phyloP scores from a whole-genome alignment of 2,113 vertebrate genomes.

The Synodontis membranacea region DNA sequence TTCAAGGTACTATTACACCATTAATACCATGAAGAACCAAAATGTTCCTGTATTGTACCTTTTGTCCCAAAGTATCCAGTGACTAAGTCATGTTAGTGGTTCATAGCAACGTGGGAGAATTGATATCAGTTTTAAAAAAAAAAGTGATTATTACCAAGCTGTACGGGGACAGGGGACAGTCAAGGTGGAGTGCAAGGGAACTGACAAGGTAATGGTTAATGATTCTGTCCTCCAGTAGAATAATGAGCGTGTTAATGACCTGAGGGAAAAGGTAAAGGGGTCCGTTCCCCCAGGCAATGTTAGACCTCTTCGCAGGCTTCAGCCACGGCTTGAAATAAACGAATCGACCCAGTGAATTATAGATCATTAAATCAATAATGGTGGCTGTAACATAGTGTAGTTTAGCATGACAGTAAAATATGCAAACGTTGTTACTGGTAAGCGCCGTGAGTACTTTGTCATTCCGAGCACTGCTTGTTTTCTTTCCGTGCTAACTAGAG shows the following conservation, averaged over 20 bases:
- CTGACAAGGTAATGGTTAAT: conserved; percentile 69
- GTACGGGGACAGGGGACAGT: conserved; percentile 54
- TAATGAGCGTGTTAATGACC: conserved; percentile 62
- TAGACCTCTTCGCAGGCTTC: conserved; percentile 29
- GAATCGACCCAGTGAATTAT: conserved; percentile 36
- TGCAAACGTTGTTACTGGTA: conserved; percentile 8
- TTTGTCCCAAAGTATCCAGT: not conserved
- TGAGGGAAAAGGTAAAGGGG: conserved; percentile 55
- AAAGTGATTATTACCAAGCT: conserved; percentile 18
- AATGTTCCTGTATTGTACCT: not conserved
- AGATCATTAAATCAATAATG: conserved; percentile 34
- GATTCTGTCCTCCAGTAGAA: conserved; percentile 53
- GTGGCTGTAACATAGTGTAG: not conserved
- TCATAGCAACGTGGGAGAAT: not conserved
- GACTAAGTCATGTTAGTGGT: not conserved
- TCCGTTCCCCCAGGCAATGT: conserved; percentile 52
- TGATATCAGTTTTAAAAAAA: conserved; percentile 3
- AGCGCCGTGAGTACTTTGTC: not conserved
- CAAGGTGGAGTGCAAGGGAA: conserved; percentile 53
- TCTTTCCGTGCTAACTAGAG: conserved; percentile 18
- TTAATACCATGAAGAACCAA: not conserved
- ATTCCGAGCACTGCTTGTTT: conserved; percentile 6
- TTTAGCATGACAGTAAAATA: conserved; percentile 33
- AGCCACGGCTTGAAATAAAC: conserved; percentile 35
- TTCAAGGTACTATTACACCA: not conserved